Conservation (phyloP, 2,888 invertebrate genomes). For the Drepana falcataria region DNA sequence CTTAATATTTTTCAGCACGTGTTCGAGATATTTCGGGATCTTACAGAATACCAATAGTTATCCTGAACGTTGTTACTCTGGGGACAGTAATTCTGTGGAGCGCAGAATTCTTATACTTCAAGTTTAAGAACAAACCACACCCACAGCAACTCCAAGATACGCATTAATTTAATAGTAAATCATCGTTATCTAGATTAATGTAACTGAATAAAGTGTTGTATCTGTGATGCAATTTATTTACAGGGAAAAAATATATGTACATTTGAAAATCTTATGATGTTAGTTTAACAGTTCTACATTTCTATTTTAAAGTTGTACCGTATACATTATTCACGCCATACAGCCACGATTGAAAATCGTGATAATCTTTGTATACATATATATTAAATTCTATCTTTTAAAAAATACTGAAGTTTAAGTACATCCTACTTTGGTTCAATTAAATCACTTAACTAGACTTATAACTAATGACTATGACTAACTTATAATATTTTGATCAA, state of each 20-base stretch:
- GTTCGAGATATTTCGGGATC: constrained; percentile 80
- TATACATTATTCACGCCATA: no score
- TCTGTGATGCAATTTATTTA: constrained; percentile 3
- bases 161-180: constrained; percentile 3
- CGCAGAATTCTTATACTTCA: constrained; percentile 67
- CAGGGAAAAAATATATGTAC: constrained; percentile 17
- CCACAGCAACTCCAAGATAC: constrained; percentile 14
- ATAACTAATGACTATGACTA: constrained; percentile 8
- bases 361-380: not conserved
- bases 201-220: not conserved
- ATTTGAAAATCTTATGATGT: constrained; percentile 1
- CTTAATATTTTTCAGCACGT: constrained; percentile 67
- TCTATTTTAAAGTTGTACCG: not conserved
- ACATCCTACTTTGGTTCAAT: constrained; percentile 46
- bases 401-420: not conserved
- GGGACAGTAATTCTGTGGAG: constrained; percentile 80
- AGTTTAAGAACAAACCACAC: constrained; percentile 39
- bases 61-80: constrained; percentile 80
- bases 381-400: not conserved
- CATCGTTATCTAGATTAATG: not conserved
- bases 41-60: constrained; percentile 77
- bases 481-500: constrained; percentile 33
- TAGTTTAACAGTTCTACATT: not conserved
- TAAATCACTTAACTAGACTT: constrained; percentile 13
- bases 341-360: no score